phyloP scores from a whole-genome alignment of 2,797 vertebrate species.

The Syndactyla subalaris region DNA sequence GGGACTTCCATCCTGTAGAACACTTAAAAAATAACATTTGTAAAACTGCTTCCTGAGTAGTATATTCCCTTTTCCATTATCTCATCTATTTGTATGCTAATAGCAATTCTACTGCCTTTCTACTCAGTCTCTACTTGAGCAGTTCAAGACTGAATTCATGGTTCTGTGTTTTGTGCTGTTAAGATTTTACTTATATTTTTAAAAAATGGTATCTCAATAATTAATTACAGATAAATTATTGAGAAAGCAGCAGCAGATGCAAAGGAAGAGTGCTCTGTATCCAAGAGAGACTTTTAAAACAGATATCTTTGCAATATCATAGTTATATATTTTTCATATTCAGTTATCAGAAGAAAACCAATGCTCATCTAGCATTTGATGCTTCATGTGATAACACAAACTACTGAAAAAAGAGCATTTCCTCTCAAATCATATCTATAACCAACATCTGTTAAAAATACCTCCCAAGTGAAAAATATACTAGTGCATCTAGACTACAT shows the following conservation, averaged over 20 bases:
- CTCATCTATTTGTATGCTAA: slow-evolving; percentile 48
- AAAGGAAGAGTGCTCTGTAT: not conserved
- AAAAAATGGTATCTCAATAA: slow-evolving; percentile 29
- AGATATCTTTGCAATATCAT: not conserved
- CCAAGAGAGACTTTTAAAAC: not conserved
- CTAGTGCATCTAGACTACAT: not conserved
- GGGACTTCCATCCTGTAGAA: slow-evolving; percentile 13
- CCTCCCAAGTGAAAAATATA: not conserved
- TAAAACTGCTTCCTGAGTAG: slow-evolving; percentile 24
- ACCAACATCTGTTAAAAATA: not conserved
- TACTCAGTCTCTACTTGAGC: not conserved
- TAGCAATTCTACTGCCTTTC: slow-evolving; percentile 2
- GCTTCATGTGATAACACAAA: not conserved
- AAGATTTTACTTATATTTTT: not conserved
- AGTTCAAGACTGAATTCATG: not conserved
- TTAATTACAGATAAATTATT: slow-evolving; percentile 63
- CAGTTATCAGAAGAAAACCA: not conserved
- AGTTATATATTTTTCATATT: not conserved
- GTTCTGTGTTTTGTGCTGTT: not conserved
- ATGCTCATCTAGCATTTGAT: not conserved
- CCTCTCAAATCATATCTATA: not conserved
- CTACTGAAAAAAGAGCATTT: not conserved
- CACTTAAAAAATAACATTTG: slow-evolving; percentile 30
- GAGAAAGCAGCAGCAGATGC: slow-evolving; percentile 10
- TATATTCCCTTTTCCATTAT: slow-evolving; percentile 38